phyloP scores from a whole-genome alignment of 2,113 vertebrate genomes.

The Upupa epops region DNA sequence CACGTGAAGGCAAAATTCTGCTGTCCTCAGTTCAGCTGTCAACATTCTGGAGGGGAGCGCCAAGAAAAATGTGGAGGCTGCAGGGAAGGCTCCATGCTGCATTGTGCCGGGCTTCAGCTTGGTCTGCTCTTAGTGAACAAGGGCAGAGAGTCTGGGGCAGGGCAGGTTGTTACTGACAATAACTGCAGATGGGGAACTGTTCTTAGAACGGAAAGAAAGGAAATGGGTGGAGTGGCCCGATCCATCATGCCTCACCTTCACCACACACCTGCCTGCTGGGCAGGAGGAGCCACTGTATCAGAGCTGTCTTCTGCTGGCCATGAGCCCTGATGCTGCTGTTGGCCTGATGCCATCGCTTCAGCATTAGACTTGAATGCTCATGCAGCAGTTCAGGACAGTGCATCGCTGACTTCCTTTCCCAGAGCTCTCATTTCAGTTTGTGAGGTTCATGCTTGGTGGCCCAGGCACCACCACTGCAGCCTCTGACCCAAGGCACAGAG shows the following conservation, averaged over 20 bases:
- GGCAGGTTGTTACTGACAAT: background rate
- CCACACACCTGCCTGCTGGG: background rate
- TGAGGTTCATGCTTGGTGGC: fast-evolving
- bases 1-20: background rate
- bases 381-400: background rate
- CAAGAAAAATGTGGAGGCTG: background rate
- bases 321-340: background rate
- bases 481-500: background rate
- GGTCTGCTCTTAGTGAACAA: background rate
- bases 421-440: background rate
- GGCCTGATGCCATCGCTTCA: background rate
- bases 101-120: background rate
- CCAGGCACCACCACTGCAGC: background rate
- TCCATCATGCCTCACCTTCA: background rate
- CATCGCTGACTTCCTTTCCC: background rate
- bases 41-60: background rate
- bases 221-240: background rate
- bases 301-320: background rate
- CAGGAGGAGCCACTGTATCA: background rate
- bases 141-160: background rate
- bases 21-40: background rate
- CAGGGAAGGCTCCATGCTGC: background rate
- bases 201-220: background rate
- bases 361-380: background rate
- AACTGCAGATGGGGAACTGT: background rate